These are phyloP conservation scores for Drosophila pullipes DNA, from an alignment of 2,888 invertebrate species.

Conservation along the genomic window DNA sequence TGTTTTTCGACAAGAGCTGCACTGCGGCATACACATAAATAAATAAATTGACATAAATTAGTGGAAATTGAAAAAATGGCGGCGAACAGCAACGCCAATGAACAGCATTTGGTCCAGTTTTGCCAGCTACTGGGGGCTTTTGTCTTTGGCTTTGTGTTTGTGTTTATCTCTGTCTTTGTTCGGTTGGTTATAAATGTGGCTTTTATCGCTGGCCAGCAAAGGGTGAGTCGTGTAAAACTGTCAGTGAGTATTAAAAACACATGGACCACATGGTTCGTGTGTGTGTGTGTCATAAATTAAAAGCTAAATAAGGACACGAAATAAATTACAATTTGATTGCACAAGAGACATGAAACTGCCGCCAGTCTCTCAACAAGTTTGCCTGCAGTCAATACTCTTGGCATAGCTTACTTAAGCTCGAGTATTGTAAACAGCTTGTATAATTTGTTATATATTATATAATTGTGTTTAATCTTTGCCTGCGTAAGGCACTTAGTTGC, in stretches of 20 bases:
- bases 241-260: slow-evolving; percentile 62
- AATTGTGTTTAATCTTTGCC: not conserved
- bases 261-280: slow-evolving; percentile 21
- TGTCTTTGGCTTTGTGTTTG: slow-evolving; percentile 21
- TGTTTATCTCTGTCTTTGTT: slow-evolving; percentile 22
- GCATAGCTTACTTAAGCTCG: not conserved
- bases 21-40: slow-evolving; percentile 61
- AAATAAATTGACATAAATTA: slow-evolving; percentile 80
- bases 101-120: slow-evolving; percentile 7
- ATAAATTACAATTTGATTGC: slow-evolving; percentile 76
- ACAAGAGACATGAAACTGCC: slow-evolving; percentile 29
- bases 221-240: slow-evolving; percentile 57
- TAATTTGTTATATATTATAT: not conserved
- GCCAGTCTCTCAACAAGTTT: slow-evolving; percentile 45
- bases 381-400: slow-evolving; percentile 12
- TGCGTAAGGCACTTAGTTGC: not conserved
- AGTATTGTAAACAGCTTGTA: not conserved
- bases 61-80: slow-evolving; percentile 72
- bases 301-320: slow-evolving; percentile 71
- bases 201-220: slow-evolving; percentile 44
- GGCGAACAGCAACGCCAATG: slow-evolving; percentile 6
- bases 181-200: slow-evolving; percentile 60
- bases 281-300: slow-evolving; percentile 66
- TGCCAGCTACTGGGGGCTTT: slow-evolving; percentile 4
- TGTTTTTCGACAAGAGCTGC: slow-evolving; percentile 48